Evolutionary conservation across 2,888 invertebrate species (phyloP).

Genomic region (Eristalis intricaria): DNA sequence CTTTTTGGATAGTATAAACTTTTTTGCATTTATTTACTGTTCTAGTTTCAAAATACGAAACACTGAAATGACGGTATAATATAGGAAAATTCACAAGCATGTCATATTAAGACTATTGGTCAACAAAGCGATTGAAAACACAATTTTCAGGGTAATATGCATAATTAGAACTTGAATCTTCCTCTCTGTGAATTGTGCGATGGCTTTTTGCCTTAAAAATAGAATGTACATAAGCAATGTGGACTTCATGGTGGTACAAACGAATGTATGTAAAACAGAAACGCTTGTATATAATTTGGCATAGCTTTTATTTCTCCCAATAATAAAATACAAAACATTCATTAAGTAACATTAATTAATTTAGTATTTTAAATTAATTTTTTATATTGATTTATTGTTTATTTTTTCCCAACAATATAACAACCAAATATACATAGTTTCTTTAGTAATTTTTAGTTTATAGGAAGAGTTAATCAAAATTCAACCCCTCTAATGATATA

Average conservation of each 20-base stretch:
- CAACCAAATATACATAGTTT: constrained; percentile 45
- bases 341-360: not conserved
- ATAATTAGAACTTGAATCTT: not conserved
- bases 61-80: not conserved
- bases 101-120: not conserved
- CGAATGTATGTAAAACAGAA: not conserved
- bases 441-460: constrained; percentile 17
- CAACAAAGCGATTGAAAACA: not conserved
- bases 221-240: not conserved
- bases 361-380: not conserved
- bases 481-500: constrained; percentile 7
- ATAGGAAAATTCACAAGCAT: not conserved
- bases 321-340: constrained; percentile 3
- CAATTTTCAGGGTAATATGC: not conserved
- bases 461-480: constrained; percentile 15
- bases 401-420: constrained; percentile 54
- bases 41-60: not conserved
- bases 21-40: not conserved
- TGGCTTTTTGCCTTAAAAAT: not conserved
- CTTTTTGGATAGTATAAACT: too few relatives aligned
- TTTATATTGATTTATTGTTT: constrained; percentile 3
- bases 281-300: not conserved
- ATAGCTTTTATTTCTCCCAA: not conserved
- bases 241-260: not conserved
- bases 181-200: not conserved